A percentile compares a stretch with the other conserved stretches of the same genome.
Conservation (phyloP, 2,113 vertebrate genomes). For the Ictalurus punctatus region DNA sequence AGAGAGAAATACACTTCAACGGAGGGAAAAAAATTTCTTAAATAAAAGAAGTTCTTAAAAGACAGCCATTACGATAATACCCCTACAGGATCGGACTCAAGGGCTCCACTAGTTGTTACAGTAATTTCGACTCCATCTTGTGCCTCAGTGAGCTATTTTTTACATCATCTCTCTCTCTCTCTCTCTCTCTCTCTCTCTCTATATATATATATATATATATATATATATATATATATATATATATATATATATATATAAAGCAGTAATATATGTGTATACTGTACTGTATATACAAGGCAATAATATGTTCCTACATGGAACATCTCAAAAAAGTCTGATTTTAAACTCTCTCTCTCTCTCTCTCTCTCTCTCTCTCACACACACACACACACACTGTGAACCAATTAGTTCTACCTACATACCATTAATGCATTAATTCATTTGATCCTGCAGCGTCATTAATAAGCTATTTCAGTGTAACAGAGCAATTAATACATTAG, state of each 20-base stretch:
- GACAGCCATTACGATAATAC: not conserved
- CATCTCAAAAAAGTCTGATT: not conserved
- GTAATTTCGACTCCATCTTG: not conserved
- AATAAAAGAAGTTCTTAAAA: not conserved
- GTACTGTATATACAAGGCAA: not conserved
- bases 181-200: too few species aligned
- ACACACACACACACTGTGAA: not conserved
- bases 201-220: too few species aligned
- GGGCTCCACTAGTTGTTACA: not conserved
- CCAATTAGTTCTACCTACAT: not conserved
- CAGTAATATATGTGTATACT: not conserved
- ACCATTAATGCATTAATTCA: not conserved
- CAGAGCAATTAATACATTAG: not conserved
- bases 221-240: too few species aligned
- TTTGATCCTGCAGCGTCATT: not conserved
- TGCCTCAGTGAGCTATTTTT: slow-evolving; percentile 8
- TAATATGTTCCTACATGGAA: not conserved
- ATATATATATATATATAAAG: not conserved
- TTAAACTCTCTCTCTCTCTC: not conserved
- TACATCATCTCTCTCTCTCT: not conserved
- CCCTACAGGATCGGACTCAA: not conserved
- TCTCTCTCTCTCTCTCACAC: too few species aligned
- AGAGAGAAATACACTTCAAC: not conserved
- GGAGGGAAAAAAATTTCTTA: not conserved
- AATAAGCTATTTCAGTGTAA: not conserved